Conservation (phyloP, 1,140 invertebrate species). For the Papilio machaon region DNA sequence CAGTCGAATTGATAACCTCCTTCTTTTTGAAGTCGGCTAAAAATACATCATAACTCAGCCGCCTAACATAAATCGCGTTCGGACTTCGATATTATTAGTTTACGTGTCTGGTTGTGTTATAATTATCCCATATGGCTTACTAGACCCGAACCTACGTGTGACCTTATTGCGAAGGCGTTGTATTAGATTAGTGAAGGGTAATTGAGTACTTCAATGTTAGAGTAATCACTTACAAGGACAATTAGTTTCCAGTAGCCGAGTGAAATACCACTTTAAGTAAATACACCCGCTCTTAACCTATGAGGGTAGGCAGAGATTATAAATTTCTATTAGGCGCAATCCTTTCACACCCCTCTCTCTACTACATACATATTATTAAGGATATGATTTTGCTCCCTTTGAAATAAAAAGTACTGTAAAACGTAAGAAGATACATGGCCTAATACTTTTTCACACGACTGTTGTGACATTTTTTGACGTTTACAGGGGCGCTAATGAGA, state of each 20-base stretch:
- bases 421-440: too few species aligned
- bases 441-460: too few species aligned
- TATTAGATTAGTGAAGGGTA: conserved; percentile 22
- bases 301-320: neutral
- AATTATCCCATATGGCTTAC: conserved; percentile 23
- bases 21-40: too few species aligned
- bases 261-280: neutral
- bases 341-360: too few species aligned
- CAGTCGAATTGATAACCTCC: too few species aligned
- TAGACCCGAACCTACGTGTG: neutral
- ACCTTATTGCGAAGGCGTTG: conserved; percentile 23
- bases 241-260: neutral
- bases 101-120: neutral
- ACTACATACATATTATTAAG: too few species aligned
- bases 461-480: too few species aligned
- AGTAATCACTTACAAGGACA: conserved; percentile 9
- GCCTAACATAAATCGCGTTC: neutral
- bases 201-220: conserved; percentile 14
- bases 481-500: too few species aligned
- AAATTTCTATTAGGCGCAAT: neutral
- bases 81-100: neutral
- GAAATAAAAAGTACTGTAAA: too few species aligned
- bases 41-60: neutral
- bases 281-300: neutral
- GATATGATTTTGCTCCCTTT: too few species aligned